A percentile compares a stretch with the other conserved stretches of the same genome.
phyloP scores from a whole-genome alignment of 1,140 invertebrate genomes.

The Sarcophaga peregrina region DNA sequence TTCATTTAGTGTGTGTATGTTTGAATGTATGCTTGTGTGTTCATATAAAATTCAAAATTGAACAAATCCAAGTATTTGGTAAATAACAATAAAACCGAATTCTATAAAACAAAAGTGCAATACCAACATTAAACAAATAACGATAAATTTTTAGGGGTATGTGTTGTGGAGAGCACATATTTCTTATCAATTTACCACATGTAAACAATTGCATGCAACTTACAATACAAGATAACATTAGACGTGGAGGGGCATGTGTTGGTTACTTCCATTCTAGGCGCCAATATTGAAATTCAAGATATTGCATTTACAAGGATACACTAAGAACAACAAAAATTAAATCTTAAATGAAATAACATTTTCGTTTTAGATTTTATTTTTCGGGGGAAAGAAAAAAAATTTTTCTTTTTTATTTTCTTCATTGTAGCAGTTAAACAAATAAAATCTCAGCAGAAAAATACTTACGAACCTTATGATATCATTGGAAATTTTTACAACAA shows the following conservation, averaged over 20 bases:
- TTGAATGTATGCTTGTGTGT: not conserved
- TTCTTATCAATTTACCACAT: slow-evolving; percentile 35
- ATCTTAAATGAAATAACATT: slow-evolving; percentile 11
- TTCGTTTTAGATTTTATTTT: not conserved
- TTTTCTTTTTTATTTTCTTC: not conserved
- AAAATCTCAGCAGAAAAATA: not conserved
- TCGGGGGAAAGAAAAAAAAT: no score
- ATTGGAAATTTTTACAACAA: no score
- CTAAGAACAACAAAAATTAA: not conserved
- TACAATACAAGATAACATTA: not conserved
- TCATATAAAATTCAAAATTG: slow-evolving; percentile 32
- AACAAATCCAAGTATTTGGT: slow-evolving; percentile 21
- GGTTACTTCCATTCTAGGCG: not conserved
- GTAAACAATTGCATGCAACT: slow-evolving; percentile 14
- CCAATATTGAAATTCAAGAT: slow-evolving; percentile 27
- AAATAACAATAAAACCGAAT: slow-evolving; percentile 23
- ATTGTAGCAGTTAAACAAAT: not conserved
- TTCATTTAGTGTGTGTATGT: no score
- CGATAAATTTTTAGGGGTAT: not conserved
- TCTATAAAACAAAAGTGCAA: slow-evolving; percentile 18
- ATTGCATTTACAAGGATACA: not conserved
- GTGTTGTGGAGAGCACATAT: not conserved
- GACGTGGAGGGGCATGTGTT: not conserved
- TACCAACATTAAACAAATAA: not conserved
- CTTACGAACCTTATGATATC: not conserved